Percentiles rank a stretch among this genome's conserved stretches.
These are phyloP conservation scores for Dioctria linearis DNA, from an alignment of 2,888 invertebrate genomes.

Conservation along the genomic window DNA sequence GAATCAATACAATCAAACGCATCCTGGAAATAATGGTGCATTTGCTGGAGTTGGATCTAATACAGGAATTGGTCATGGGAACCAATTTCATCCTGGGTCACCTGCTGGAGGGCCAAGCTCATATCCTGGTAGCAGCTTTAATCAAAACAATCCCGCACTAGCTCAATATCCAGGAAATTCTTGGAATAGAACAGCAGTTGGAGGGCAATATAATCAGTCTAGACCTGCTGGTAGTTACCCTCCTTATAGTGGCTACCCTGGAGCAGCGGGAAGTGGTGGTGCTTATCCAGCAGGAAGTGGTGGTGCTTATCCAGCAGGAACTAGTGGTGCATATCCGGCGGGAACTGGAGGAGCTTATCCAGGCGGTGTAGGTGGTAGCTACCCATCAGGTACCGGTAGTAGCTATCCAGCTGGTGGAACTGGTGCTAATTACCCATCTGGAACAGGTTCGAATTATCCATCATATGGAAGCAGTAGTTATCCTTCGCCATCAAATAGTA, in stretches of 20 bases:
- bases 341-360: not conserved
- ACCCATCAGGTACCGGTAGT: not conserved
- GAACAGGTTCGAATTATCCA: not conserved
- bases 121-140: not conserved
- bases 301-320: not conserved
- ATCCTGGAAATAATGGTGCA: slow-evolving; percentile 5
- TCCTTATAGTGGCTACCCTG: not conserved
- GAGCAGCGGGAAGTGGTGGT: not conserved
- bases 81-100: not conserved
- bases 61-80: not conserved
- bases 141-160: not conserved
- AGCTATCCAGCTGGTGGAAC: slow-evolving; percentile 14
- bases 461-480: not conserved
- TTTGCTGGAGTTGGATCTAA: not conserved
- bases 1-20: not conserved
- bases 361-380: not conserved
- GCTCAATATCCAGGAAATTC: not conserved
- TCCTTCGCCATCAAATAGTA: not conserved
- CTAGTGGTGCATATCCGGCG: not conserved
- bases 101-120: not conserved
- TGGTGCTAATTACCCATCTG: not conserved
- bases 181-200: not conserved
- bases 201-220: not conserved
- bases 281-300: not conserved
- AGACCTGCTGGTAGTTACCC: not conserved